These are phyloP conservation scores for Dinocampus coccinellae DNA, from an alignment of 2,888 invertebrate species.

Conservation along the genomic window DNA sequence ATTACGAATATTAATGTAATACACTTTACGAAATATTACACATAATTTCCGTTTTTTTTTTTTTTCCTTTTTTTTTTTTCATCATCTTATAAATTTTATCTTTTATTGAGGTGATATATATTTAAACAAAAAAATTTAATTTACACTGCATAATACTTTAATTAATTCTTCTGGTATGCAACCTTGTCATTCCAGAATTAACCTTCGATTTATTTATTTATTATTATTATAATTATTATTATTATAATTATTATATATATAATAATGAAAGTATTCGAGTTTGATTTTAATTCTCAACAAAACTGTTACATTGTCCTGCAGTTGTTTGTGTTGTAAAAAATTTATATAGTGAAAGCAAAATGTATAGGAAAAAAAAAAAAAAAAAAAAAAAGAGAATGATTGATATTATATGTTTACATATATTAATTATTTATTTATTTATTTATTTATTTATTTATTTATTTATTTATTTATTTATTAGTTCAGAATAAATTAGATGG, in stretches of 20 bases:
- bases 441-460: too few relatives aligned
- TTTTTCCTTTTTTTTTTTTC: neutral
- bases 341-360: neutral
- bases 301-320: neutral
- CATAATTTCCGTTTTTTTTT: neutral
- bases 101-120: neutral
- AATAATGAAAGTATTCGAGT: neutral
- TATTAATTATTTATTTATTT: too few relatives aligned
- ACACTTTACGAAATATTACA: neutral
- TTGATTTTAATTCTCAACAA: neutral
- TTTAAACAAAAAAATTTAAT: too few relatives aligned
- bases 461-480: too few relatives aligned
- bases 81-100: too few relatives aligned
- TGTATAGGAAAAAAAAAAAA: neutral
- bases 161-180: neutral
- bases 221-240: neutral
- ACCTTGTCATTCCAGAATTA: neutral
- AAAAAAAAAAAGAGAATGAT: too few relatives aligned
- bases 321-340: neutral
- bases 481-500: neutral
- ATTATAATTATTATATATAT: neutral
- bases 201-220: slow-evolving; percentile 2
- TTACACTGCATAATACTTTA: neutral
- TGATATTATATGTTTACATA: too few relatives aligned
- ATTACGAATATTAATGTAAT: neutral